Percentiles rank a stretch among this genome's conserved stretches.
These are phyloP conservation scores for Clinocottus analis DNA, from an alignment of 2,113 vertebrate species.

Conservation along the genomic window DNA sequence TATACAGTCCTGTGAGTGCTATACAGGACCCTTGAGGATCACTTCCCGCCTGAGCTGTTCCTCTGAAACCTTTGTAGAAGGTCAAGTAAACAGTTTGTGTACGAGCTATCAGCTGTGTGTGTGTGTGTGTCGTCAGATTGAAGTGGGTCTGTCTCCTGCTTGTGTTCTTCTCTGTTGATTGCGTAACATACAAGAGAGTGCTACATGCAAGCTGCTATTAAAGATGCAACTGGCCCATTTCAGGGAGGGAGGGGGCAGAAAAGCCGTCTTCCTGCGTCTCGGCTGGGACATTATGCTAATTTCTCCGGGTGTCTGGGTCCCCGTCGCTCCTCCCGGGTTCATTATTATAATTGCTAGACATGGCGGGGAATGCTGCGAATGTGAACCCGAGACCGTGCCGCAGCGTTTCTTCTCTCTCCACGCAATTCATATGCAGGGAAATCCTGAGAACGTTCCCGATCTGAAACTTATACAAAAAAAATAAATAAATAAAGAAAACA, in stretches of 20 bases:
- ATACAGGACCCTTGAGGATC: conserved; percentile 70
- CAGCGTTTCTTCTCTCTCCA: conserved; percentile 66
- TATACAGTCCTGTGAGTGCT: conserved; percentile 59
- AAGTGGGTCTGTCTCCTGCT: conserved; percentile 54
- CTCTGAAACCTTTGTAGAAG: conserved; percentile 65
- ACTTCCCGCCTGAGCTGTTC: conserved; percentile 71
- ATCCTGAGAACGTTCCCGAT: conserved; percentile 80
- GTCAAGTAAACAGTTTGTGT: conserved; percentile 75
- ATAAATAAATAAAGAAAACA: conserved; percentile 63
- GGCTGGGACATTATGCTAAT: conserved; percentile 77
- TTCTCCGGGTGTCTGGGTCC: conserved; percentile 76
- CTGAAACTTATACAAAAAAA: conserved; percentile 59
- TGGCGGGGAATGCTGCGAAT: conserved; percentile 79
- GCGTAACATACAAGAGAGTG: conserved; percentile 33
- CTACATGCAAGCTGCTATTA: conserved; percentile 46
- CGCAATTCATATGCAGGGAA: conserved; percentile 82
- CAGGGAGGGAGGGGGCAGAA: too few species aligned
- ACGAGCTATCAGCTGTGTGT: conserved; percentile 52
- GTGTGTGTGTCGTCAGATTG: conserved; percentile 27
- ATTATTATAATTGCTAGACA: conserved; percentile 82
- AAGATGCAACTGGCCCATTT: conserved; percentile 50
- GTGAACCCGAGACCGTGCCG: conserved; percentile 77
- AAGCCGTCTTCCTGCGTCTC: conserved; percentile 25
- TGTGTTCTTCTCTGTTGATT: conserved; percentile 47
- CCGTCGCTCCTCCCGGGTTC: conserved; percentile 71